These are phyloP conservation scores for Agrypnia vestita DNA, from an alignment of 1,140 invertebrate species.

Conservation along the genomic window DNA sequence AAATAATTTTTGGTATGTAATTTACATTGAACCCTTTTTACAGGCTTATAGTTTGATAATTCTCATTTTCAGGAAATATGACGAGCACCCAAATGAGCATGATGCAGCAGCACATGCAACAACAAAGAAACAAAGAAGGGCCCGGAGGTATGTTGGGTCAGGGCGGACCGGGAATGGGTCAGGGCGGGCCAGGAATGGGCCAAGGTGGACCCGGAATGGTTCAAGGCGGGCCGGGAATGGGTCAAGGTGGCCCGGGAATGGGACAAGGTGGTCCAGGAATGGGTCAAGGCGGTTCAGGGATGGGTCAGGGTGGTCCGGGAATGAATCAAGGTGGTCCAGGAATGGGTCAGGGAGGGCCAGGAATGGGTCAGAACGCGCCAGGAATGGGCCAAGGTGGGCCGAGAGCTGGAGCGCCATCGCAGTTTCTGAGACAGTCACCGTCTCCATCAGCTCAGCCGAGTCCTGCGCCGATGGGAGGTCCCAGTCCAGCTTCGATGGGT, in stretches of 20 bases:
- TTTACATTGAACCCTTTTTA: neutral
- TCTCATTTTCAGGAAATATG: slow-evolving; percentile 65
- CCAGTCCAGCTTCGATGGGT: slow-evolving; percentile 71
- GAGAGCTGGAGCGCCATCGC: slow-evolving; percentile 73
- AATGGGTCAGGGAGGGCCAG: slow-evolving; percentile 56
- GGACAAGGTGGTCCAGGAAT: slow-evolving; percentile 63
- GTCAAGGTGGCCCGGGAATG: slow-evolving; percentile 58
- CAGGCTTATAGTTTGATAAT: neutral
- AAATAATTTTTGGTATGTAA: no score
- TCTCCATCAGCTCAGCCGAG: slow-evolving; percentile 81
- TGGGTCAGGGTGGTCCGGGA: slow-evolving; percentile 55
- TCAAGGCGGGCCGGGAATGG: slow-evolving; percentile 64
- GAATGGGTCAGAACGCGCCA: slow-evolving; percentile 65
- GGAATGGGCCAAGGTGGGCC: slow-evolving; percentile 66
- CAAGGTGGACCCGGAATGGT: slow-evolving; percentile 51
- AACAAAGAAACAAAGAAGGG: slow-evolving; percentile 37
- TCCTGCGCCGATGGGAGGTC: slow-evolving; percentile 77
- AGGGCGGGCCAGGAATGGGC: slow-evolving; percentile 65
- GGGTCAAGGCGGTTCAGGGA: slow-evolving; percentile 61
- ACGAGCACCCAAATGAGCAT: slow-evolving; percentile 72
- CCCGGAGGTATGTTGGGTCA: slow-evolving; percentile 43
- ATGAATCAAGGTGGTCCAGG: slow-evolving; percentile 64
- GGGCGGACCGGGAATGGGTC: slow-evolving; percentile 40
- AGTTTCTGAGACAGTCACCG: slow-evolving; percentile 81
- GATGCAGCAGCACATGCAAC: slow-evolving; percentile 63